These are phyloP conservation scores for Tetraneura akinire DNA, from an alignment of 1,140 invertebrate species.

Conservation along the genomic window DNA sequence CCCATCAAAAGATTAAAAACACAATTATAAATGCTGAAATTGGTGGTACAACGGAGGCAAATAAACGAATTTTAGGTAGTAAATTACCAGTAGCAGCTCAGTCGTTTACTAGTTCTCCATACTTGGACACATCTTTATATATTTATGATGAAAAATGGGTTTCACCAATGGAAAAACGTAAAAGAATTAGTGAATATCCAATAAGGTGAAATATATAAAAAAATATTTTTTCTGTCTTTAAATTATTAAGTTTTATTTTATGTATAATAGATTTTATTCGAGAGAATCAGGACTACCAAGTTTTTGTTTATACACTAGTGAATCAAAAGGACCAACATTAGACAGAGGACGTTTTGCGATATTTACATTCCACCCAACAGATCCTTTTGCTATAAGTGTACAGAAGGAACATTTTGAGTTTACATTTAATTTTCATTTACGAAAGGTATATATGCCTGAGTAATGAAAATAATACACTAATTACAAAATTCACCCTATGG, in stretches of 20 bases:
- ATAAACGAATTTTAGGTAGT: conserved; percentile 83
- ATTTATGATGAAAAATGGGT: conserved; percentile 97
- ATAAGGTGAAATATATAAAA: conserved; percentile 70
- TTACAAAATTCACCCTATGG: not conserved
- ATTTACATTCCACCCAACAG: conserved; percentile 95
- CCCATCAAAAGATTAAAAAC: conserved; percentile 74
- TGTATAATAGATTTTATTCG: conserved; percentile 78
- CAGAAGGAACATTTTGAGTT: conserved; percentile 94
- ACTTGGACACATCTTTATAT: conserved; percentile 89
- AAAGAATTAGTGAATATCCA: conserved; percentile 89
- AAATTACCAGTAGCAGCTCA: conserved; percentile 94
- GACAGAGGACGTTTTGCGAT: conserved; percentile 82
- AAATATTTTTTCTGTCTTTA: conserved; percentile 10
- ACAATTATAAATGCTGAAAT: conserved; percentile 85
- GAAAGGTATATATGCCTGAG: conserved; percentile 54
- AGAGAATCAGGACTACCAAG: conserved; percentile 86
- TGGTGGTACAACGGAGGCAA: conserved; percentile 82
- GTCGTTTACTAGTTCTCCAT: conserved; percentile 89
- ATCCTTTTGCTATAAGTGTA: conserved; percentile 94
- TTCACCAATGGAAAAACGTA: conserved; percentile 91
- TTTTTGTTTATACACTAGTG: conserved; percentile 83
- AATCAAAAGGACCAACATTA: conserved; percentile 65
- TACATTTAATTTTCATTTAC: conserved; percentile 92
- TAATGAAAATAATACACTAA: not conserved
- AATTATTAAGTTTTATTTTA: too few relatives aligned